Base-by-base conservation (phyloP, 2,113 vertebrate species). In the Lethenteron reissneri region DNA sequence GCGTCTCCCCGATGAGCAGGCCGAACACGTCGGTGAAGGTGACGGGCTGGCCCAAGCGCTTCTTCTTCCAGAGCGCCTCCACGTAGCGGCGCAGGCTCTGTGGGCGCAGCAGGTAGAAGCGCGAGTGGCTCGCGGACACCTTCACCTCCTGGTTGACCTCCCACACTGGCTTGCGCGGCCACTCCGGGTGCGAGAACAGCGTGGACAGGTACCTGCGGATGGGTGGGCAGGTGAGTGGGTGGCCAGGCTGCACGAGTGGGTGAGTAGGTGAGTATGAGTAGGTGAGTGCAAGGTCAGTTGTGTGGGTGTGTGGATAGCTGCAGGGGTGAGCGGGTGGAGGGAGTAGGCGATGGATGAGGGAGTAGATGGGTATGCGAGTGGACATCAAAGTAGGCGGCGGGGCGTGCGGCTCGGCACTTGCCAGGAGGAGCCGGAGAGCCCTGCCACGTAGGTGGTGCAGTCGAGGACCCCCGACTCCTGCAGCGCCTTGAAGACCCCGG, bases 1-100 rank as follows among this genome's bases (percentile, higher is more conserved):
- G 86, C 0, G 94, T 99, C 79, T 99, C 94, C 75, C 92, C 92
- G 70, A 99, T 99, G 70, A 99, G 80, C 92, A 99, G 95, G 70
- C 91, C 91, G 4, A 99, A 99, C 74, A 99, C 83, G 76, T 99
- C 94, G 0, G 94, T 88, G 77, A 99, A 97, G n/a, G 94, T 99
- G 76, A 97, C 94, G 0, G 94, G 92, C 73, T 99, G 94, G 2
- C 91, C 94, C 0, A 78, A 81, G n/a, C 86, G 84, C 74, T 96
- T 97, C 78, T 99, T 99, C 76, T 82, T 87, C 92, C 92, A 99
- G 70, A 99, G 79, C 2, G 90, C 85, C 76, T 95, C 90, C 57
- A 95, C 80, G 19, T 99, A 99, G 79, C 86, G 86, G 72, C 87
- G 92, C 71, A 97, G 79, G 76, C 95, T 94, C 75, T 90, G 84